These are phyloP conservation scores for Gallinago paraguaiae DNA, from an alignment of 2,113 vertebrate species.

Conservation along the genomic window DNA sequence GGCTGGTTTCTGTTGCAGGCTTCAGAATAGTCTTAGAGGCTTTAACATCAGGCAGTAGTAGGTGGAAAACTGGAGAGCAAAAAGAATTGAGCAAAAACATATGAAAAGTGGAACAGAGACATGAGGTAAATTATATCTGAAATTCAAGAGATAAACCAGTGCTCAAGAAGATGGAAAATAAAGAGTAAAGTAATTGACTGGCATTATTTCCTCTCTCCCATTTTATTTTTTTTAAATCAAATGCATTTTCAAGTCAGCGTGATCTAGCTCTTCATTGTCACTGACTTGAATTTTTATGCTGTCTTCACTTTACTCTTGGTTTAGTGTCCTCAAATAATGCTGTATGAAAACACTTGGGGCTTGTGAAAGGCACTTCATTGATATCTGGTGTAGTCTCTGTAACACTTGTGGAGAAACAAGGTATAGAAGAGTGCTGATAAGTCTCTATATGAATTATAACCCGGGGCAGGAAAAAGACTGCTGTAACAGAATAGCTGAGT, in stretches of 20 bases:
- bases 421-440: neutral
- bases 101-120: neutral
- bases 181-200: neutral
- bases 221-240: neutral
- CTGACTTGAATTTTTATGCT: neutral
- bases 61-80: neutral
- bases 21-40: neutral
- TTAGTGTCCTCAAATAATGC: neutral
- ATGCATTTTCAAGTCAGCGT: neutral
- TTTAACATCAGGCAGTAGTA: neutral
- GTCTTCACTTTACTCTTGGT: neutral
- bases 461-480: neutral
- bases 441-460: neutral
- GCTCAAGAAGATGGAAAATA: neutral
- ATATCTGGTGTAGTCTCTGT: neutral
- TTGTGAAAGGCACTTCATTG: neutral
- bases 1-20: rapidly evolving
- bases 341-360: neutral
- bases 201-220: neutral
- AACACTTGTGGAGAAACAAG: neutral
- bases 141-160: neutral
- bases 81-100: neutral
- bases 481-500: neutral
- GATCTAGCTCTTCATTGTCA: neutral
- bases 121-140: neutral